Evolutionary conservation across 1,140 invertebrate genomes (phyloP), one percentile per base, ranked within the genome.

Genomic region (Dysdera silvatica): DNA sequence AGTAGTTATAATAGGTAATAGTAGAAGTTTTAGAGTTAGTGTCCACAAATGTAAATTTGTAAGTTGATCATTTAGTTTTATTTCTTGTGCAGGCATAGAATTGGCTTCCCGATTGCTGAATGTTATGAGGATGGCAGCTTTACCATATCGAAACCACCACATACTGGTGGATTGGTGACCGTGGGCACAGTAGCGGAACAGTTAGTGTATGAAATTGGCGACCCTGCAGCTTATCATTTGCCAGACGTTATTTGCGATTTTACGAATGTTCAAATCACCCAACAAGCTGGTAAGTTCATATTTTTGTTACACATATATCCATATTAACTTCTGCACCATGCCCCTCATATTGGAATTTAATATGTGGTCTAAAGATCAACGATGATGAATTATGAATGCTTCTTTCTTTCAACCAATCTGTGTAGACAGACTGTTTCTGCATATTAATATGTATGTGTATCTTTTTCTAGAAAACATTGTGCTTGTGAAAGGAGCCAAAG

Each of bases 191-290:
- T 80, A 32, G 59, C 69, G 56, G 80, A 82, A 68, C 80, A 82
- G 62, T 65, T 82, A 37, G 58, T 81, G 12, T 82, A 81, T 72
- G 80, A 82, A 69, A 76, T 82, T 49, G 78, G 74, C 10, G 77
- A 82, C 67, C 80, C 80, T 26, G 58, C 67, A 3, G 70, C 70
- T 31, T 82, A 82, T 65, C 70, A 77, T 41, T 71, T 82, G 18
- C 80, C 80, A 24, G 80, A 82, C 70, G 79, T 81, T 28, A 72
- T 77, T 14, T 80, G 78, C 71, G 80, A 82, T 68, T 81, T 81
- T 68, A 73, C 74, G 6, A 53, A 75, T 29, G 80, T 82, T 0
- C 59, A 71, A 40, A 33, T 81, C 7, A 67, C 71, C 37, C 73
- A 79, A 55, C 51, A 71, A 5, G 61, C 67, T 31, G 71, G 74